Percentiles rank a stretch among this genome's conserved stretches.
Evolutionary conservation across 2,888 invertebrate species (phyloP).

Genomic region (Creontiades dilutus): DNA sequence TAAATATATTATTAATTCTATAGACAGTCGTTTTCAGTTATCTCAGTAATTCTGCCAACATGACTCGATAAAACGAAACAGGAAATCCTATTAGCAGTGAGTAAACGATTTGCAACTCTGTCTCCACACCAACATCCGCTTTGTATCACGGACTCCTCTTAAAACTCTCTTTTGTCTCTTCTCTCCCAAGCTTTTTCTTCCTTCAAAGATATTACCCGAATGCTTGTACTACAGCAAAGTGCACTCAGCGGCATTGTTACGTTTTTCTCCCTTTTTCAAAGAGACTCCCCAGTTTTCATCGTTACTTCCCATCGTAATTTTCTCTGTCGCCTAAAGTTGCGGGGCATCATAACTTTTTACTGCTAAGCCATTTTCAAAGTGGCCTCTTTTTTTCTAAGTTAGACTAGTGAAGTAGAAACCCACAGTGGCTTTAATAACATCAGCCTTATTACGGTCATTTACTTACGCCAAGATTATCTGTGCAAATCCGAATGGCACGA

Average conservation of each 20-base stretch:
- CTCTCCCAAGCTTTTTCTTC: neutral
- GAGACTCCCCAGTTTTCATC: conserved; percentile 21
- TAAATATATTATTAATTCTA: no score
- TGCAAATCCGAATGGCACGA: no score
- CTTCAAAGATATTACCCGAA: conserved; percentile 9
- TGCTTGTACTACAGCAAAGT: conserved; percentile 13
- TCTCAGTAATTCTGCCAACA: no score
- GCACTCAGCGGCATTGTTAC: conserved; percentile 20
- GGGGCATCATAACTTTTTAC: conserved; percentile 21
- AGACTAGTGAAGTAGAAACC: no score
- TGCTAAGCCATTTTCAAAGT: neutral
- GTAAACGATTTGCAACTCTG: neutral
- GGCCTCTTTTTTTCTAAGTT: neutral
- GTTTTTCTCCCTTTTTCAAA: neutral
- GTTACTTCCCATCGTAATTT: conserved; percentile 27
- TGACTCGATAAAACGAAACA: neutral
- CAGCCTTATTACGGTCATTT: no score
- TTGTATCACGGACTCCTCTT: neutral
- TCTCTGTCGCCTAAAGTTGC: neutral
- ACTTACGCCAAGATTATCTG: no score
- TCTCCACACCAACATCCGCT: neutral
- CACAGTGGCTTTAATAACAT: no score
- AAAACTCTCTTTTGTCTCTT: neutral
- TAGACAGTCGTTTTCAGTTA: no score
- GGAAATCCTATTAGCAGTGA: neutral